Evolutionary conservation across 2,113 vertebrate species (phyloP).

Genomic region (Diadophis punctatus): DNA sequence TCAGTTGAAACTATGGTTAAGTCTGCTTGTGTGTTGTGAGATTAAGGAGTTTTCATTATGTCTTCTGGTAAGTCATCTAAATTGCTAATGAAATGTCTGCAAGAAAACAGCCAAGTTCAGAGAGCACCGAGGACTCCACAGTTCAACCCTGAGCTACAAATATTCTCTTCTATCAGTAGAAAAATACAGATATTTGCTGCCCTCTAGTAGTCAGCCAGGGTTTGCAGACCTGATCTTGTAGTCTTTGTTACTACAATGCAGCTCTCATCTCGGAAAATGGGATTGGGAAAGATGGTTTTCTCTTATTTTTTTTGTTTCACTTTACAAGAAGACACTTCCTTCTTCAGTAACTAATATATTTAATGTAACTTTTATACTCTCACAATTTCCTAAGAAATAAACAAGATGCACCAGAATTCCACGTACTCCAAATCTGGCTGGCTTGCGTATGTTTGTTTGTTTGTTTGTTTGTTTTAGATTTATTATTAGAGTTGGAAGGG

Average conservation of each 20-base stretch:
- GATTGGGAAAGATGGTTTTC: not conserved
- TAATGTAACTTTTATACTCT: constrained; percentile 6
- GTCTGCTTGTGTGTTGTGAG: not conserved
- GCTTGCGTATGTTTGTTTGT: not conserved
- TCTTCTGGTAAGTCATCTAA: not conserved
- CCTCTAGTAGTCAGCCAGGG: not conserved
- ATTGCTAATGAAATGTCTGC: not conserved
- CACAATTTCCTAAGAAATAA: constrained; percentile 8
- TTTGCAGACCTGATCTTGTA: not conserved
- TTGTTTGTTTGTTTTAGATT: too few relatives aligned
- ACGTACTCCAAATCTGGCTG: constrained; percentile 31
- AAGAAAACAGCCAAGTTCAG: not conserved
- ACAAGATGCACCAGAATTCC: constrained; percentile 22
- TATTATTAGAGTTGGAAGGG: too few relatives aligned
- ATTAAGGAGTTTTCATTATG: not conserved
- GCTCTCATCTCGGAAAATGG: not conserved
- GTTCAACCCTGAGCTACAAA: not conserved
- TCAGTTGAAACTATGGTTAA: not conserved
- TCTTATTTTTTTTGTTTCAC: not conserved
- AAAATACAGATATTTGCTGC: not conserved
- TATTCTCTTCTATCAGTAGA: not conserved
- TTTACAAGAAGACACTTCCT: not conserved
- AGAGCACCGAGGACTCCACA: not conserved
- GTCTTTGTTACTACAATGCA: not conserved
- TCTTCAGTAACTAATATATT: constrained; percentile 3